These are phyloP conservation scores for Sebastes itinus DNA, from an alignment of 2,797 vertebrate species.

Conservation along the genomic window DNA sequence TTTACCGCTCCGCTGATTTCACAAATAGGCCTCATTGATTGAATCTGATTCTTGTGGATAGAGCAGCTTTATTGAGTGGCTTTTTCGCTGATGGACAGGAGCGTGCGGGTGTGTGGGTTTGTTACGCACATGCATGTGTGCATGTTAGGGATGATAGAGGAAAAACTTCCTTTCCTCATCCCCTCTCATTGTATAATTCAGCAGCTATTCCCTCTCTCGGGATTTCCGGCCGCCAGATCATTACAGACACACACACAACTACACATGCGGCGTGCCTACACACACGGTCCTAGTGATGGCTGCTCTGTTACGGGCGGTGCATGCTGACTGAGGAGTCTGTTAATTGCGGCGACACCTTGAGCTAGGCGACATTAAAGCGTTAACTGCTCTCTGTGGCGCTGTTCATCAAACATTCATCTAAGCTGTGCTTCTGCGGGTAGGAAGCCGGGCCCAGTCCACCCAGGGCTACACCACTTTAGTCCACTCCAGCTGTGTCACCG, in stretches of 20 bases:
- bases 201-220: conserved; percentile 51
- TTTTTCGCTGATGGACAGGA: conserved; percentile 72
- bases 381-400: conserved; percentile 34
- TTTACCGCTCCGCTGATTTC: conserved; percentile 84
- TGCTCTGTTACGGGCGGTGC: conserved; percentile 32
- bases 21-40: conserved; percentile 87
- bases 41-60: conserved; percentile 84
- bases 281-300: not conserved
- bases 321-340: conserved; percentile 50
- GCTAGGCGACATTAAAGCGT: conserved; percentile 55
- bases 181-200: conserved; percentile 59
- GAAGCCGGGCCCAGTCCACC: conserved; percentile 15
- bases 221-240: conserved; percentile 51
- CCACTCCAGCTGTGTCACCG: conserved; percentile 7
- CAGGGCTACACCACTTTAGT: conserved; percentile 16
- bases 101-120: conserved; percentile 21
- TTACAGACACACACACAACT: conserved; percentile 34
- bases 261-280: not conserved
- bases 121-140: conserved; percentile 31
- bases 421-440: conserved; percentile 7
- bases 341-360: conserved; percentile 66
- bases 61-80: conserved; percentile 83
- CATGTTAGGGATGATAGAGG: conserved; percentile 54
- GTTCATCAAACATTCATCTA: conserved; percentile 62
- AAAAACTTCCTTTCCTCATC: conserved; percentile 68